Evolutionary conservation across 2,113 vertebrate species (phyloP), one percentile per base, ranked within the genome.

Genomic region (Donacobius atricapilla): DNA sequence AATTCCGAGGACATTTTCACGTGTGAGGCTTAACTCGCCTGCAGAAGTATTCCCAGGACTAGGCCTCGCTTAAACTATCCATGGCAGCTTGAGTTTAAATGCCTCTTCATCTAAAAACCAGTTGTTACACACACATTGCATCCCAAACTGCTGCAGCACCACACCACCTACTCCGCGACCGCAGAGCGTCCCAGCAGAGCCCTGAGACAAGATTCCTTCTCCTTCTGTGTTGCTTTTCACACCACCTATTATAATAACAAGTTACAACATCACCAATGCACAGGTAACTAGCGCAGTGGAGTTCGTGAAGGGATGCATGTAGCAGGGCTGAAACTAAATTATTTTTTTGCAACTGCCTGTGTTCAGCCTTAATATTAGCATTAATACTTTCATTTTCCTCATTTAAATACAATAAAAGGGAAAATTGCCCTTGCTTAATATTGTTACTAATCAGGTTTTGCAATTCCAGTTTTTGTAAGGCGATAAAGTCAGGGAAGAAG

Each of bases 341-440:
- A 37, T 42, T 56, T 87, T 89, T 63, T 80, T 84, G 51, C 51
- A 51, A 4, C 58, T 79, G 58, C 42, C 27, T 84, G 20, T 76
- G 37, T 87, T 87, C 25, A 30, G 58, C 78, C 40, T 77, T 81
- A 81, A 53, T 69, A 50, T 77, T 77, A 86, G 47, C 65, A 48
- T 86, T 78, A 86, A 71, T 8, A 4, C 44, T 87, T 93, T 73
- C 24, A 42, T 92, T 96, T 95, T 83, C 40, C 44, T 94, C 31
- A 64, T 92, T 92, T 96, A 79, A 90, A 90, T 89, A 45, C 61
- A 90, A 53, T 71, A 70, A 89, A 84, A 78, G 50, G 22, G 48
- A 86, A 89, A 77, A 81, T 22, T 83, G 56, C 18, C 25, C 82
- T 78, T 71, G 33, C 50, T 78, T 89, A 84, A 87, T 96, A 65